These are phyloP conservation scores for Proteles cristata DNA, from an alignment of 2,113 vertebrate species.

Conservation along the genomic window DNA sequence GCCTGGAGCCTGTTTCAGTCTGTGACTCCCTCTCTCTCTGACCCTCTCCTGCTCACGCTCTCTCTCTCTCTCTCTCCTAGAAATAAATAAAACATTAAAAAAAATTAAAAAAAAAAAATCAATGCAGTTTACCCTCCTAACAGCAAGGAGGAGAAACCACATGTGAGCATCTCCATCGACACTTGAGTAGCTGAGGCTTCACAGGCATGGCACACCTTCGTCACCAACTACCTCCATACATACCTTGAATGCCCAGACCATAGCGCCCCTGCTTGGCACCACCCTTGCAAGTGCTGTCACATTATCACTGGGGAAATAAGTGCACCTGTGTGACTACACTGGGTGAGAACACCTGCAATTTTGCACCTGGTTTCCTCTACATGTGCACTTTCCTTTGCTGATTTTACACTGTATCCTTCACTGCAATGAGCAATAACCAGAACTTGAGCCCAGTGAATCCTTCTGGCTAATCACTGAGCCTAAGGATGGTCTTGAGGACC, in stretches of 20 bases:
- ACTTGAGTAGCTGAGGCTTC: not conserved
- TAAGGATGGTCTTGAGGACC: not conserved
- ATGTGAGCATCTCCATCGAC: not conserved
- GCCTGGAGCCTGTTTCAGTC: no score
- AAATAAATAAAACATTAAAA: no score
- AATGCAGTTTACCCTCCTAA: not conserved
- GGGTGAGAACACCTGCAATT: not conserved
- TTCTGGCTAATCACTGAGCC: not conserved
- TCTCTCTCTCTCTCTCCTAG: no score
- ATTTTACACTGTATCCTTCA: not conserved
- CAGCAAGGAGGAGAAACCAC: not conserved
- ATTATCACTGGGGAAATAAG: not conserved
- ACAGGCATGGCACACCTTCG: rapidly evolving
- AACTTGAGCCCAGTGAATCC: not conserved
- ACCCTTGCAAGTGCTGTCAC: not conserved
- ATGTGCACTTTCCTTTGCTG: not conserved
- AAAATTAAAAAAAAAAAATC: no score
- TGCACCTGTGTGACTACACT: not conserved
- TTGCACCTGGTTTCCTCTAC: not conserved
- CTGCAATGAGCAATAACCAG: not conserved
- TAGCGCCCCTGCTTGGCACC: not conserved
- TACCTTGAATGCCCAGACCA: no score
- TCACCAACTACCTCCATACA: not conserved
- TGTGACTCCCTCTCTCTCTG: no score
- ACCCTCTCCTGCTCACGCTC: no score